Evolutionary conservation across 1,140 invertebrate species (phyloP).

Genomic region (Tenebrio molitor): DNA sequence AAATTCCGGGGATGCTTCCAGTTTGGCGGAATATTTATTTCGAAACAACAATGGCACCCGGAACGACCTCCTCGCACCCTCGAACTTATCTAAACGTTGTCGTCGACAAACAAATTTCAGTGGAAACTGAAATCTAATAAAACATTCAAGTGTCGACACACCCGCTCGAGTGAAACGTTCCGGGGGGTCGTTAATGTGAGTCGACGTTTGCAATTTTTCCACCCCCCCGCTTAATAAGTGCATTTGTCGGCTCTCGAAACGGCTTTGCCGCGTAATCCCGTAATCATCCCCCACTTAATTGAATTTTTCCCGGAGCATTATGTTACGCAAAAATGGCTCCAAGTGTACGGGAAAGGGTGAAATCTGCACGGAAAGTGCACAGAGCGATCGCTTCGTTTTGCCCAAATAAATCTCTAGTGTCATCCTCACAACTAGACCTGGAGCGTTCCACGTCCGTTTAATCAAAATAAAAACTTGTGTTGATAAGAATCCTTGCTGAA

Average conservation of each 20-base stretch:
- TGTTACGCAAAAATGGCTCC: conserved; percentile 3
- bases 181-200: too few relatives aligned
- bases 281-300: conserved; percentile 16
- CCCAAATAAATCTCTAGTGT: too few relatives aligned
- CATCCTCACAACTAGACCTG: too few relatives aligned
- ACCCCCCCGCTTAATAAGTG: not conserved
- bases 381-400: too few relatives aligned
- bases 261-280: not conserved
- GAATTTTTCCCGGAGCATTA: not conserved
- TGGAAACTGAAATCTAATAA: conserved; percentile 1
- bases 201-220: too few relatives aligned
- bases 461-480: too few relatives aligned
- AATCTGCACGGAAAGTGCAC: too few relatives aligned
- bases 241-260: not conserved
- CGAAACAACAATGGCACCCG: conserved; percentile 11
- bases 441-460: too few relatives aligned
- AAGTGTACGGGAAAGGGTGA: too few relatives aligned
- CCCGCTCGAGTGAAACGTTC: too few relatives aligned
- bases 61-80: not conserved
- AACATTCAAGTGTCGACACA: conserved; percentile 6
- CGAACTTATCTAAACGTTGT: conserved; percentile 21
- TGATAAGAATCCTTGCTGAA: too few relatives aligned
- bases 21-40: conserved; percentile 17
- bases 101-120: conserved; percentile 24
- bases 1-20: conserved; percentile 16